Percentiles rank a stretch among this genome's conserved stretches.
phyloP scores from a whole-genome alignment of 2,888 invertebrate species.

The Habrosyne pyritoides region DNA sequence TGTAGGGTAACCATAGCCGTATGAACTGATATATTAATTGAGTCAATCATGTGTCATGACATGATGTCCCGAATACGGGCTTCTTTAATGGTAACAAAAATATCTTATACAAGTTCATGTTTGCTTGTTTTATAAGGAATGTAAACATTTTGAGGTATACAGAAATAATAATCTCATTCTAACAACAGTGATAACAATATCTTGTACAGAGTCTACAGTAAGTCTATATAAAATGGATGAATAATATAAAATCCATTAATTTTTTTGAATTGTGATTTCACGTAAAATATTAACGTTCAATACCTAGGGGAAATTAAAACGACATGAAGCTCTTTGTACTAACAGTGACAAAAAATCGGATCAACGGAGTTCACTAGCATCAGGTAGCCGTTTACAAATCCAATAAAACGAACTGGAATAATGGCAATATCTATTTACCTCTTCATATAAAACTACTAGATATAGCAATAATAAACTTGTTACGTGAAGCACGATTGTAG shows the following conservation, averaged over 20 bases:
- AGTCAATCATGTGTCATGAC: background rate
- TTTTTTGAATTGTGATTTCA: constrained; percentile 51
- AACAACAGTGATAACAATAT: no score
- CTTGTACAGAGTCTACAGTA: no score
- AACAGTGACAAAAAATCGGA: constrained; percentile 38
- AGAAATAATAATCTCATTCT: no score
- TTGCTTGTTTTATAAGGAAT: background rate
- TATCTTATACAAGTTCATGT: no score
- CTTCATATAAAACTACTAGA: no score
- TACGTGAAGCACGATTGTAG: background rate
- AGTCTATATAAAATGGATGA: no score
- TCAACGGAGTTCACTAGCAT: constrained; percentile 21
- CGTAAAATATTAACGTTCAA: constrained; percentile 68
- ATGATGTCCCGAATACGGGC: no score
- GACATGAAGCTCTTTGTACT: constrained; percentile 58
- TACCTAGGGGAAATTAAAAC: constrained; percentile 69
- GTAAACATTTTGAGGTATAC: background rate
- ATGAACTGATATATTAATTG: constrained; percentile 12
- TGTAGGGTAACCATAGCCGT: constrained; percentile 53
- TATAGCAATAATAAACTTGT: background rate
- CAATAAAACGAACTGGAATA: constrained; percentile 4
- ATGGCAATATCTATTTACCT: no score
- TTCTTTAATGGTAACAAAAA: no score
- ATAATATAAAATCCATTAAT: no score
- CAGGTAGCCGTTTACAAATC: constrained; percentile 12